Conservation (phyloP, 2,113 vertebrate species). For the Asarcornis scutulata region DNA sequence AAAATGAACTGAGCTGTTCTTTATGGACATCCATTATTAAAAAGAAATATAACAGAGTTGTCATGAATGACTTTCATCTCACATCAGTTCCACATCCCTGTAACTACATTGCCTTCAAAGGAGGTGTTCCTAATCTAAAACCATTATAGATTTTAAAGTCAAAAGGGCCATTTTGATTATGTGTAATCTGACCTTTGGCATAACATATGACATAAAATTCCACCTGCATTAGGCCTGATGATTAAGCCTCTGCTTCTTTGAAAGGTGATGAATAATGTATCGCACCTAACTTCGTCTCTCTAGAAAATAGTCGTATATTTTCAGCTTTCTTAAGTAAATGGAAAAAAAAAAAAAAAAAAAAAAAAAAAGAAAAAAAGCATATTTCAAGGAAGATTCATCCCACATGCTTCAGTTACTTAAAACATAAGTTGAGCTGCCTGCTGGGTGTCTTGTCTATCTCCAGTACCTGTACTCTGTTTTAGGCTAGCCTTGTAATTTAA, state of each 20-base stretch:
- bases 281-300: background rate
- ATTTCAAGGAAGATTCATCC: background rate
- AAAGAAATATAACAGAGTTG: slow-evolving; percentile 44
- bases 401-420: background rate
- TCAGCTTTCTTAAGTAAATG: background rate
- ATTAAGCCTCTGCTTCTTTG: background rate
- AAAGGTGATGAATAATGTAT: slow-evolving; percentile 38
- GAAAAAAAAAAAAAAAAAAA: background rate
- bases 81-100: slow-evolving; percentile 17
- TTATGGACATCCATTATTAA: slow-evolving; percentile 47
- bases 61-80: slow-evolving; percentile 55
- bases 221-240: slow-evolving; percentile 22
- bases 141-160: slow-evolving; percentile 41
- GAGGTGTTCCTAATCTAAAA: slow-evolving; percentile 49
- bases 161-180: slow-evolving; percentile 41
- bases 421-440: rapidly evolving
- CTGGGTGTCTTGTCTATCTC: background rate
- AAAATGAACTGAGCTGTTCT: slow-evolving; percentile 53
- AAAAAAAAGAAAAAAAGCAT: background rate
- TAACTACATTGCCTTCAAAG: background rate
- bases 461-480: background rate
- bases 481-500: background rate
- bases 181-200: slow-evolving; percentile 59
- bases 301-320: background rate
- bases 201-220: slow-evolving; percentile 47